Evolutionary conservation across 2,113 vertebrate species (phyloP).

Genomic region (Dasyurus viverrinus): DNA sequence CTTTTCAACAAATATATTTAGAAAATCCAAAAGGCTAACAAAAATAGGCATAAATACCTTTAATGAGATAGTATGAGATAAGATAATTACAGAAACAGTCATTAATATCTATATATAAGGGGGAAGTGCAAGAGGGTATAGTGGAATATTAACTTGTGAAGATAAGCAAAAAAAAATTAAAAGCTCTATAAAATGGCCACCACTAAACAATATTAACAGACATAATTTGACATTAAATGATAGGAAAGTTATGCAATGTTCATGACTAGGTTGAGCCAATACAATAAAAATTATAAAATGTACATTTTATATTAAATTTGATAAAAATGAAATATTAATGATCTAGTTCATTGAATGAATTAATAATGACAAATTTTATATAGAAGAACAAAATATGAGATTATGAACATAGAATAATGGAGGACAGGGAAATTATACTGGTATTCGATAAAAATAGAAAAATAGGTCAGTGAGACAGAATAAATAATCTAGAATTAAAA

Average conservation of each 20-base stretch:
- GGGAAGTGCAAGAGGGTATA: background rate
- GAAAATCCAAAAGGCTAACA: background rate
- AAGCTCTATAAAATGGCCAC: background rate
- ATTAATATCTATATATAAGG: background rate
- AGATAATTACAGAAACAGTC: background rate
- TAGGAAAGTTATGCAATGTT: background rate
- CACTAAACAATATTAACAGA: background rate
- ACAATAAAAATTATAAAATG: background rate
- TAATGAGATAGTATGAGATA: background rate
- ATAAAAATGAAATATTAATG: background rate
- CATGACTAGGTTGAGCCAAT: background rate
- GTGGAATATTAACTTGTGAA: background rate
- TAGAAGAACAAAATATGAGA: background rate
- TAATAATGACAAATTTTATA: background rate
- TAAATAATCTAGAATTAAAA: background rate
- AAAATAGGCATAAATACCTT: background rate
- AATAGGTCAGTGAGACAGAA: background rate
- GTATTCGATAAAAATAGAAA: background rate
- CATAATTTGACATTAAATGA: background rate
- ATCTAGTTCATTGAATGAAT: background rate
- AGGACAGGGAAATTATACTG: background rate
- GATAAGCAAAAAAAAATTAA: background rate
- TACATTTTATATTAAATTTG: background rate
- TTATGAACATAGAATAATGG: background rate
- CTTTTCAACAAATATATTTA: background rate